Conservation (phyloP, 2,888 invertebrate species). For the Lepidochitona cinerea region DNA sequence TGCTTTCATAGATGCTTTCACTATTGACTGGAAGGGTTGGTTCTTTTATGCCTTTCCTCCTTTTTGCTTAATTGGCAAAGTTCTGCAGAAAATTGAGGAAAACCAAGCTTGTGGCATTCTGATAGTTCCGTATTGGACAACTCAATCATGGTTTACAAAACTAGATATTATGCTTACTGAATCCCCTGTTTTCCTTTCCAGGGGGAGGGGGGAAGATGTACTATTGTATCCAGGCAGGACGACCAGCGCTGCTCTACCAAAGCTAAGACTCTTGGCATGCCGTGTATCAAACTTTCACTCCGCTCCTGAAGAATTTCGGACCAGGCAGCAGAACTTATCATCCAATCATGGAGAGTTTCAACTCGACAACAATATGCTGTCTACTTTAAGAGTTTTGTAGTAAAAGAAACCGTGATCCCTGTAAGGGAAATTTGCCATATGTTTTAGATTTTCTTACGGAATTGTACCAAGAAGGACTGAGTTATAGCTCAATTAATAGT, state of each 20-base stretch:
- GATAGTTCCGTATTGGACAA: slow-evolving; percentile 26
- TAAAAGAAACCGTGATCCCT: slow-evolving; percentile 21
- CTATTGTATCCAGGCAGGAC: neutral
- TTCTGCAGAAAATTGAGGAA: slow-evolving; percentile 23
- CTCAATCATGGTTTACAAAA: slow-evolving; percentile 31
- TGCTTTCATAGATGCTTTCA: slow-evolving; percentile 28
- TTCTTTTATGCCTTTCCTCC: slow-evolving; percentile 27
- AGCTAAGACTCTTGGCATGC: slow-evolving; percentile 25
- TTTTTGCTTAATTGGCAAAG: slow-evolving; percentile 27
- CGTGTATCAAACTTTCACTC: slow-evolving; percentile 23
- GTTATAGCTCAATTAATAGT: slow-evolving; percentile 27
- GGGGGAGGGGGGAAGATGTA: neutral
- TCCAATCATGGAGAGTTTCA: slow-evolving; percentile 30
- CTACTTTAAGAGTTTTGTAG: slow-evolving; percentile 24
- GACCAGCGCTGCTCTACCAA: neutral
- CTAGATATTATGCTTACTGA: slow-evolving; percentile 12
- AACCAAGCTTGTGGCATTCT: slow-evolving; percentile 19
- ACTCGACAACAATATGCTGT: slow-evolving; percentile 23
- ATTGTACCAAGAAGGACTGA: slow-evolving; percentile 14
- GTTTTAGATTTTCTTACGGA: slow-evolving; percentile 13
- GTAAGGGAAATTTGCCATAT: slow-evolving; percentile 20
- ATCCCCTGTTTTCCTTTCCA: neutral
- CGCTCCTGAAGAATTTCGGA: slow-evolving; percentile 17
- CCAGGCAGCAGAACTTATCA: too few species aligned
- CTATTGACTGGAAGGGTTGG: slow-evolving; percentile 11